Base-by-base conservation (phyloP, 2,888 invertebrate genomes). In the Lasioglossum lativentre region DNA sequence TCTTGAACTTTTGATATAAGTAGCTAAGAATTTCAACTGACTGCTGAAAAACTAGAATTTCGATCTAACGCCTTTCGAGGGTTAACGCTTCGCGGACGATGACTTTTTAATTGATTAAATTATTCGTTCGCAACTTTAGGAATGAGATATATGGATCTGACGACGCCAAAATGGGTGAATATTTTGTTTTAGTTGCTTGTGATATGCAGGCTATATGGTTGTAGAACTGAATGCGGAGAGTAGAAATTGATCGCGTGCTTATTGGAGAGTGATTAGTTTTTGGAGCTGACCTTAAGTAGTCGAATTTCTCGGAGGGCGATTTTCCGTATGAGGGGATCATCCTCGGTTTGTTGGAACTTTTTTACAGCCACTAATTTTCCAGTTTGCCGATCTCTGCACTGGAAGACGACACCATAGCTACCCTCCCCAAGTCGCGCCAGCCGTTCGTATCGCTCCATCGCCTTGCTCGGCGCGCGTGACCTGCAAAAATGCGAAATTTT, bases 341-440 rank as follows among this genome's bases (percentile, higher is more conserved):
- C 99, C 95, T 99, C 99, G 83, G 98, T 98, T 95, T 99, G 99
- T 19, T 99, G 98, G 95, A 99, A 99, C 95, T 99, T 98, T 96
- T 99, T 99, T 87, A 99, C 98, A 68, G 99, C 99, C 68, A 99
- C 99, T 83, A 99, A 96, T 94, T 98, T 98, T 30, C 99, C 98
- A 2, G 98, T 98, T 93, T 99, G 99, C 85, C 98, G 96, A 96
- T 99, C 99, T 81, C 98, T 97, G 95, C 99, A 99, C 95, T 99
- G 99, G 96, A 99, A 99, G 89, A 99, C 99, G 92, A 99, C 97
- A 23, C 99, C 99, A 95, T 99, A 99, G 92, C 98, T 98, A 78
- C 99, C 99, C 96, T 99, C 99, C 89, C 99, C 99, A 76, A 99
- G 97, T 93, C 99, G 98, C 83, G 98, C 97, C 80, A 99, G 96